Percentiles rank a stretch among this genome's conserved stretches.
Evolutionary conservation across 1,140 invertebrate species (phyloP).

Genomic region (Danaus melanippus): DNA sequence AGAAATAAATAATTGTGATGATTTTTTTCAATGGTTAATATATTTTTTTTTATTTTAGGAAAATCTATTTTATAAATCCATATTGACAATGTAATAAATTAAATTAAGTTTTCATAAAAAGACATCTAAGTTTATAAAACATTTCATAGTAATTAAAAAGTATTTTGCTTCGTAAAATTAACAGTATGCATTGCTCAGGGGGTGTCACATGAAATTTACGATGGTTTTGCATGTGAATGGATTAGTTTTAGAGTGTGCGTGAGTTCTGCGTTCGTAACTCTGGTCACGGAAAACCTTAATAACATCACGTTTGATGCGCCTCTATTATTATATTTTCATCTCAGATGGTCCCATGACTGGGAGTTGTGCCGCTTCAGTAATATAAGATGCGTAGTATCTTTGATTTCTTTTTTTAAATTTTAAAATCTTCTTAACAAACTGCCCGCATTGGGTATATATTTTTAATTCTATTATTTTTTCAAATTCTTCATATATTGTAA

Average conservation of each 20-base stretch:
- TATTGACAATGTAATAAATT: too few species aligned
- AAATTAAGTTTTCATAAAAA: too few species aligned
- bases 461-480: too few species aligned
- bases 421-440: slow-evolving; percentile 8
- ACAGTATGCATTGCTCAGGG: neutral
- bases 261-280: slow-evolving; percentile 48
- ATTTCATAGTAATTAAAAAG: too few species aligned
- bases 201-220: slow-evolving; percentile 35
- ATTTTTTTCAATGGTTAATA: too few species aligned
- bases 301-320: slow-evolving; percentile 71
- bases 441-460: too few species aligned
- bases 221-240: slow-evolving; percentile 61
- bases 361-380: slow-evolving; percentile 43
- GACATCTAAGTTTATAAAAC: too few species aligned
- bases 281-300: slow-evolving; percentile 65
- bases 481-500: too few species aligned
- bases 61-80: too few species aligned
- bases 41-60: too few species aligned
- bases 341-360: slow-evolving; percentile 57
- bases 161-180: too few species aligned
- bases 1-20: too few species aligned
- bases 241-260: slow-evolving; percentile 54
- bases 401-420: slow-evolving; percentile 45
- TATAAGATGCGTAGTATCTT: slow-evolving; percentile 39
- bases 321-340: slow-evolving; percentile 72